Conservation (phyloP, 2,888 invertebrate species). For the Druceiella hillmani region DNA sequence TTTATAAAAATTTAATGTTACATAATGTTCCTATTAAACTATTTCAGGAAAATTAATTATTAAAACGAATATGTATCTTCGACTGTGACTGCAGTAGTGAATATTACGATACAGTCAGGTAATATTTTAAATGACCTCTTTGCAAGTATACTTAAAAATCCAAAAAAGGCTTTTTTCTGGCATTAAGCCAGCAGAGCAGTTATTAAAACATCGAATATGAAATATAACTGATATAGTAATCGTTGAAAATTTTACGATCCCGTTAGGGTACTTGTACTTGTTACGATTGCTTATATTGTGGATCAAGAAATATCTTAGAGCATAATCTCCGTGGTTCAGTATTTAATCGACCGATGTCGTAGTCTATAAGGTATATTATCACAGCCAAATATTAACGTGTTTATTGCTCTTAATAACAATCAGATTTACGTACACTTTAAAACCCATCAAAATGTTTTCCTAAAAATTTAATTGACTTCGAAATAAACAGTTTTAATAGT, state of each 20-base stretch:
- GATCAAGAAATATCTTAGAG: no score
- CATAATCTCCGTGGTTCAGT: constrained; percentile 35
- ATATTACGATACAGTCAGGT: constrained; percentile 30
- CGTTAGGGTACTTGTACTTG: constrained; percentile 40
- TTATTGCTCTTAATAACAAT: constrained; percentile 34
- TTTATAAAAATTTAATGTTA: no score
- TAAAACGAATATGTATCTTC: no score
- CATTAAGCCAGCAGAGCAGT: constrained; percentile 34
- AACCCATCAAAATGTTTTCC: constrained; percentile 44
- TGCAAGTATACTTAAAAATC: constrained; percentile 39
- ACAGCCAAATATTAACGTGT: constrained; percentile 44
- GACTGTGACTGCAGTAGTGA: constrained; percentile 33
- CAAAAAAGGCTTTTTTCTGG: constrained; percentile 38
- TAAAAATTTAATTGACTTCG: no score
- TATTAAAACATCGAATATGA: constrained; percentile 32
- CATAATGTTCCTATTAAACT: no score
- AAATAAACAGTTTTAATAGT: no score
- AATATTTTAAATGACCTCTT: no score
- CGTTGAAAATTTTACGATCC: constrained; percentile 45
- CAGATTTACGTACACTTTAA: constrained; percentile 39
- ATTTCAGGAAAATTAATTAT: no score
- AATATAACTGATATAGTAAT: constrained; percentile 35
- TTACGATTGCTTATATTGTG: constrained; percentile 34
- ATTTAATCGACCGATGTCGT: constrained; percentile 39
- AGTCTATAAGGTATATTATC: constrained; percentile 39